Percentiles rank a stretch among this genome's conserved stretches.
phyloP scores from a whole-genome alignment of 2,797 vertebrate species.

The Sebastes oblongus region DNA sequence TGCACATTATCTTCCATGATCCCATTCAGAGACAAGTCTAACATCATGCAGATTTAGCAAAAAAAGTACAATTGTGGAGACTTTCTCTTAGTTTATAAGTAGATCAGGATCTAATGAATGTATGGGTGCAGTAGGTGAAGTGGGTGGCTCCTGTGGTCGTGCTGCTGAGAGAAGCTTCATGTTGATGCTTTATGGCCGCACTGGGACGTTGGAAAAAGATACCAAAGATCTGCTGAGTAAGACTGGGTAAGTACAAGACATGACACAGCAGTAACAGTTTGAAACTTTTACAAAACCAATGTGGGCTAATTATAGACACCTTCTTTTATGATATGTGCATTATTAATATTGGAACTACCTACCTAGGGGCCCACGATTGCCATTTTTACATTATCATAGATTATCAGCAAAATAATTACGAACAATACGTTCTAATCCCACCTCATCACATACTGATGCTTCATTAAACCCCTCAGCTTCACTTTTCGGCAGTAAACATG shows the following conservation, averaged over 20 bases:
- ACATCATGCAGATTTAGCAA: slow-evolving; percentile 8
- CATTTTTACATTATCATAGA: too few relatives aligned
- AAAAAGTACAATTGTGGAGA: neutral
- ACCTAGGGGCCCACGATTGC: too few relatives aligned
- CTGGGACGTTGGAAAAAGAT: neutral
- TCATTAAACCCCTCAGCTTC: too few relatives aligned
- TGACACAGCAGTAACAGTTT: neutral
- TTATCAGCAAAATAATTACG: too few relatives aligned
- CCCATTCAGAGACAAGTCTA: neutral
- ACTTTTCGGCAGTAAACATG: too few relatives aligned
- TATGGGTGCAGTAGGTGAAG: neutral
- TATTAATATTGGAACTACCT: neutral
- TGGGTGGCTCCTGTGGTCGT: neutral
- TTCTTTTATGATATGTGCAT: neutral
- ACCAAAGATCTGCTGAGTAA: neutral
- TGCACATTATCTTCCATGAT: slow-evolving; percentile 4
- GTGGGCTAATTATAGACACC: neutral
- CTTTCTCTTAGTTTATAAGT: neutral
- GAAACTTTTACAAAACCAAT: neutral
- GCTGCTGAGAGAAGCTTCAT: neutral
- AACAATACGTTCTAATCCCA: too few relatives aligned
- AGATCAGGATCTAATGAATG: neutral
- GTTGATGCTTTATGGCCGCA: neutral
- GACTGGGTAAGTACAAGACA: neutral
- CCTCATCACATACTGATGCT: too few relatives aligned